phyloP scores from a whole-genome alignment of 1,140 invertebrate species.

The Drosophila arawakana region DNA sequence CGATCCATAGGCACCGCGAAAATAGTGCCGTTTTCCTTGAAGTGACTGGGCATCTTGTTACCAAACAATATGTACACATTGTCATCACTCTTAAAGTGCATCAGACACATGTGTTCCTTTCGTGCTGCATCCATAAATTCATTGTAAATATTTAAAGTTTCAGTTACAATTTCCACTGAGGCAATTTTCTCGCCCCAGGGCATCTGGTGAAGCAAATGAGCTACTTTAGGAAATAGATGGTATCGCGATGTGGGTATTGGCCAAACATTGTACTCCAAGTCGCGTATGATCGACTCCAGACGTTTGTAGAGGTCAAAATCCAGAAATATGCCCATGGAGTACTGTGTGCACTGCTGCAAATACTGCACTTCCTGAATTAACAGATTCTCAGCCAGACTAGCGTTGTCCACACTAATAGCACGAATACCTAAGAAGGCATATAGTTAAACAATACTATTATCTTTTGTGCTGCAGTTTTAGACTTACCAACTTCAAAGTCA shows the following conservation, averaged over 20 bases:
- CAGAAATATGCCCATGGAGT: slow-evolving; percentile 77
- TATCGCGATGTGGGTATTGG: slow-evolving; percentile 66
- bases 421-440: slow-evolving; percentile 54
- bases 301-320: slow-evolving; percentile 69
- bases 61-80: slow-evolving; percentile 81
- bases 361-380: slow-evolving; percentile 80
- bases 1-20: slow-evolving; percentile 76
- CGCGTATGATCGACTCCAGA: slow-evolving; percentile 67
- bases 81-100: slow-evolving; percentile 80
- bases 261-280: slow-evolving; percentile 83
- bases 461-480: background rate
- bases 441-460: background rate
- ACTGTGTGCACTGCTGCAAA: slow-evolving; percentile 71
- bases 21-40: slow-evolving; percentile 77
- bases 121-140: slow-evolving; percentile 81
- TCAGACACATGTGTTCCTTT: slow-evolving; percentile 78
- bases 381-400: slow-evolving; percentile 65
- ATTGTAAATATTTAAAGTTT: slow-evolving; percentile 75
- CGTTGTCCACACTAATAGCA: slow-evolving; percentile 66
- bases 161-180: slow-evolving; percentile 78
- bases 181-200: slow-evolving; percentile 82
- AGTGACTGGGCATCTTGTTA: slow-evolving; percentile 73
- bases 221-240: slow-evolving; percentile 76
- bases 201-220: slow-evolving; percentile 80
- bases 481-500: slow-evolving; percentile 80